These are phyloP conservation scores for Osedax frankpressi DNA, from an alignment of 2,888 invertebrate genomes.

Conservation along the genomic window DNA sequence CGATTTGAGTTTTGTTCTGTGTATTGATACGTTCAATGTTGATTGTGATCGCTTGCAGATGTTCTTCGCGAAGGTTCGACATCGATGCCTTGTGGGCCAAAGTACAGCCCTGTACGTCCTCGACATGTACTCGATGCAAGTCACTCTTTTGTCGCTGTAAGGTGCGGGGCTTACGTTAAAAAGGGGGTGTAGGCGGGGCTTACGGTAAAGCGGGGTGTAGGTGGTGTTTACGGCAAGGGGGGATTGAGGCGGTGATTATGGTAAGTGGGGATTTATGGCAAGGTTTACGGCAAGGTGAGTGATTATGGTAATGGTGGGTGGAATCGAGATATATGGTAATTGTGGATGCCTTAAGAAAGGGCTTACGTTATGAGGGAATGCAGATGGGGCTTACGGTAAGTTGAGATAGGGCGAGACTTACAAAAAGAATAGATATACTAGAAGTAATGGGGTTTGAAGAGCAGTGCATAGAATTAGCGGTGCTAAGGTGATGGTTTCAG, in stretches of 20 bases:
- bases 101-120: background rate
- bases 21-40: background rate
- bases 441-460: too few relatives aligned
- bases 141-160: background rate
- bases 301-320: background rate
- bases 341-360: too few relatives aligned
- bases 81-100: background rate
- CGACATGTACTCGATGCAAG: background rate
- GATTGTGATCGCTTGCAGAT: background rate
- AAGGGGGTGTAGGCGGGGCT: background rate
- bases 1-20: background rate
- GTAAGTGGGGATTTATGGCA: background rate
- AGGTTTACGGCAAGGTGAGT: background rate
- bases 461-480: too few relatives aligned
- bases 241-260: background rate
- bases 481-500: too few relatives aligned
- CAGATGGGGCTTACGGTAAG: too few relatives aligned
- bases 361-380: too few relatives aligned
- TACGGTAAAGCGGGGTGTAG: background rate
- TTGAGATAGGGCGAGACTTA: too few relatives aligned
- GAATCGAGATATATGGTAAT: too few relatives aligned
- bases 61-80: background rate
- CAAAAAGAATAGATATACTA: too few relatives aligned
- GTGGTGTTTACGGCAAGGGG: background rate
- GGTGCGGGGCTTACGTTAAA: background rate